These are phyloP conservation scores for Chionis minor DNA, from an alignment of 2,113 vertebrate species.

Conservation along the genomic window DNA sequence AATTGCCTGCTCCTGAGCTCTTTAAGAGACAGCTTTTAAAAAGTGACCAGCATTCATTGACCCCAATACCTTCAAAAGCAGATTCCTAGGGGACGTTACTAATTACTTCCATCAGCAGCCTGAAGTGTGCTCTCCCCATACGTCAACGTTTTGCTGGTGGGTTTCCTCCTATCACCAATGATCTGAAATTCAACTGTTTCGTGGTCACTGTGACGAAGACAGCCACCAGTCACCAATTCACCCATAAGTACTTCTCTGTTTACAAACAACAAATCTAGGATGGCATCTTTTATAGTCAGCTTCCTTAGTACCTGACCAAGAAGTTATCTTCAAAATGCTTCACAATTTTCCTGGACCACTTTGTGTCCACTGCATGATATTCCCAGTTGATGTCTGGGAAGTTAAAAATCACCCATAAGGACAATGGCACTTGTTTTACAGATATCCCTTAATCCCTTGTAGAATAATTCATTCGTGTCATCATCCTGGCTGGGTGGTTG, in stretches of 20 bases:
- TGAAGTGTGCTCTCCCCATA: background rate
- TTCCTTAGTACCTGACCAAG: background rate
- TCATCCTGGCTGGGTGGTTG: background rate
- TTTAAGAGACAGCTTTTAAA: background rate
- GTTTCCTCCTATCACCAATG: background rate
- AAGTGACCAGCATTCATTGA: background rate
- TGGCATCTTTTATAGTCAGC: background rate
- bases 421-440: background rate
- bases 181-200: background rate
- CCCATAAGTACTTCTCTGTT: background rate
- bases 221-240: background rate
- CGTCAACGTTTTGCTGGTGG: background rate
- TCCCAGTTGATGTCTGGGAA: background rate
- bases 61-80: background rate
- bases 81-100: background rate
- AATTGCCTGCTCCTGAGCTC: background rate
- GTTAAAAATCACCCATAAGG: background rate
- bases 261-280: too few species aligned
- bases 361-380: background rate
- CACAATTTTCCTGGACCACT: background rate
- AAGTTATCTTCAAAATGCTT: background rate
- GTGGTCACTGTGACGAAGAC: background rate
- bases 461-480: background rate
- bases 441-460: background rate
- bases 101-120: background rate